Percentiles rank a stretch among this genome's conserved stretches.
Conservation (phyloP, 2,888 invertebrate genomes). For the Acanthoscelides obtectus region DNA sequence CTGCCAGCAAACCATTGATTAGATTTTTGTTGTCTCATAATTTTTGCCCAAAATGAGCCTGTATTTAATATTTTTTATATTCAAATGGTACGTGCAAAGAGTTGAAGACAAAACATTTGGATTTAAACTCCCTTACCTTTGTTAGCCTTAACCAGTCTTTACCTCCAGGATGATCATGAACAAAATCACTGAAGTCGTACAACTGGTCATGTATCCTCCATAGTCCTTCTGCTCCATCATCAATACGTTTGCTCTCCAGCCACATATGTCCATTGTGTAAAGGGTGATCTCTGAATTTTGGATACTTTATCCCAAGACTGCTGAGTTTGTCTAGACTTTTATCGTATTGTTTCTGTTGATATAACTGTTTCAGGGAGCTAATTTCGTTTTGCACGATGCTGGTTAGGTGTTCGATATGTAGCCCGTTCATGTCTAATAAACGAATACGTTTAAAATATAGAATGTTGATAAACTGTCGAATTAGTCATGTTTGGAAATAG, state of each 20-base stretch:
- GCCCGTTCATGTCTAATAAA: not conserved
- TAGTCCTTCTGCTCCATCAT: constrained; percentile 68
- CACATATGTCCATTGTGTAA: constrained; percentile 42
- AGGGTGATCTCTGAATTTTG: constrained; percentile 20
- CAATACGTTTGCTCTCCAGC: constrained; percentile 60
- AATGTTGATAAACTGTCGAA: too few relatives aligned
- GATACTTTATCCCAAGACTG: constrained; percentile 24
- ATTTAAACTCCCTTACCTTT: too few relatives aligned
- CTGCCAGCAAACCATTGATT: too few relatives aligned
- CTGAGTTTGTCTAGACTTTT: not conserved
- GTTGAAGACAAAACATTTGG: too few relatives aligned
- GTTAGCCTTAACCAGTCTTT: constrained; percentile 64
- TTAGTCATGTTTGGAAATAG: too few relatives aligned
- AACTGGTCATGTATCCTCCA: constrained; percentile 72
- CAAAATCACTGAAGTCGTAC: constrained; percentile 78
- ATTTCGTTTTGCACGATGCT: not conserved
- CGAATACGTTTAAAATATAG: not conserved
- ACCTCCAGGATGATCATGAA: constrained; percentile 80
- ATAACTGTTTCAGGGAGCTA: not conserved
- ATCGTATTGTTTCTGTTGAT: not conserved
- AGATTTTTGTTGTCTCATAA: too few relatives aligned
- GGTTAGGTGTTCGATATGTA: not conserved
- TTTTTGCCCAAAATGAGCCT: too few relatives aligned
- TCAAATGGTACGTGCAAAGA: too few relatives aligned
- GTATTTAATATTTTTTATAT: too few relatives aligned